Percentiles rank a stretch among this genome's conserved stretches.
These are phyloP conservation scores for Stigmatopora nigra DNA, from an alignment of 2,113 vertebrate species.

Conservation along the genomic window DNA sequence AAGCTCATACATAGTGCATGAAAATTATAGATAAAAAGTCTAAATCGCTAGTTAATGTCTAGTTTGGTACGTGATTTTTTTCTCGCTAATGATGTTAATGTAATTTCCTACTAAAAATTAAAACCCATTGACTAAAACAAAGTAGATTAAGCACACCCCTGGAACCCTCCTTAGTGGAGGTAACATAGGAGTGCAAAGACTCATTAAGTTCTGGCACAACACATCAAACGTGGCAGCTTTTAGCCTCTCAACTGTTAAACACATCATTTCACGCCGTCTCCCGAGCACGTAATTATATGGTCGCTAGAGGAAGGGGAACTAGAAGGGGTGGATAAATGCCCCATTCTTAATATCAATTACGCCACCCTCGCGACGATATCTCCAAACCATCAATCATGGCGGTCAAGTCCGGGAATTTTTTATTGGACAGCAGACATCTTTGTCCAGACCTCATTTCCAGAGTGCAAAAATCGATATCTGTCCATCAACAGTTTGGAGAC, in stretches of 20 bases:
- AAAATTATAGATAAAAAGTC: too few relatives aligned
- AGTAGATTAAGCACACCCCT: background rate
- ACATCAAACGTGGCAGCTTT: slow-evolving; percentile 19
- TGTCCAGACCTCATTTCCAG: slow-evolving; percentile 28
- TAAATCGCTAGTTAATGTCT: too few relatives aligned
- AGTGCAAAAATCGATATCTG: slow-evolving; percentile 50
- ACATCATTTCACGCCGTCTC: slow-evolving; percentile 29
- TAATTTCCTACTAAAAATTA: too few relatives aligned
- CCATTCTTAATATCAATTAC: slow-evolving; percentile 23
- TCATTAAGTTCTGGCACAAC: slow-evolving; percentile 17
- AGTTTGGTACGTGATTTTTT: too few relatives aligned
- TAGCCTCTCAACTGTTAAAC: slow-evolving; percentile 31
- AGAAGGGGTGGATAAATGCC: background rate
- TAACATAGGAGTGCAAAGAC: background rate
- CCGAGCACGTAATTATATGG: slow-evolving; percentile 26
- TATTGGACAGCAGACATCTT: slow-evolving; percentile 39
- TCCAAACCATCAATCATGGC: slow-evolving; percentile 10
- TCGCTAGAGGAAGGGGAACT: slow-evolving; percentile 13
- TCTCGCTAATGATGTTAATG: too few relatives aligned
- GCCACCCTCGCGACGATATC: slow-evolving; percentile 30
- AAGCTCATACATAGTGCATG: too few relatives aligned
- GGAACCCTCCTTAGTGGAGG: too few relatives aligned
- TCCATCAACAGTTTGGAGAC: slow-evolving; percentile 37
- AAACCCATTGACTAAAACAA: background rate
- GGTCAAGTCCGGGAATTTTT: slow-evolving; percentile 14